Evolutionary conservation across 2,113 vertebrate genomes (phyloP), one percentile per base, ranked within the genome.

Genomic region (Abramis brama): DNA sequence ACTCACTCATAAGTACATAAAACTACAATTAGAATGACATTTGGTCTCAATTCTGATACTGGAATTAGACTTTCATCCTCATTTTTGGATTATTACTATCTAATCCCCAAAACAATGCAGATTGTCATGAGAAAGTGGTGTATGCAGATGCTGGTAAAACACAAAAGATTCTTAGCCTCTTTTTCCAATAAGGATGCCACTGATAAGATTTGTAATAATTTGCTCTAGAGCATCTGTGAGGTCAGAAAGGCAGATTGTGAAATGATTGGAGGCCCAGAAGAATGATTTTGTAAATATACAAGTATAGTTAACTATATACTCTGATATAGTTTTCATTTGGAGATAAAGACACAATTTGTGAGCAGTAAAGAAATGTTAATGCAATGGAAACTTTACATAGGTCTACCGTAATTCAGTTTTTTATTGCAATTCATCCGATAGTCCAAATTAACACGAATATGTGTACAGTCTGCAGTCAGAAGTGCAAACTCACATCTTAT

Each of bases 51-150:
- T 55, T 74, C 66, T 21, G 8, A 17, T 47, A n/a, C 5, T 30
- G 45, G 59, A 19, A 80, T 74, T 66, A 75, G 36, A 15, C 30
- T 36, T 52, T 60, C 70, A 55, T 39, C 21, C 74, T 68, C 5
- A 30, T 78, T 71, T 64, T 33, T 21, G 75, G 36, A 79, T 79
- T 59, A 83, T 83, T 71, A 25, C 75, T 43, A 17, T 39, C 13
- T 84, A 88, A 86, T 88, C 75, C 76, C 43, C 7, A 33, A 77
- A 23, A 86, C 85, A 84, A 76, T 84, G 66, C 33, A 52, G 77
- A 81, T 79, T 81, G 43, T 62, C 23, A 6, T 8, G 6, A 36
- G 50, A 36, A 78, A 80, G 78, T 64, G 39, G 45, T 13, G 13
- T 33, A 25, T 23, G 71, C 75, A 78, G 60, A 66, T 47, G 36